phyloP scores from a whole-genome alignment of 2,113 vertebrate genomes.

The Suricata suricatta region DNA sequence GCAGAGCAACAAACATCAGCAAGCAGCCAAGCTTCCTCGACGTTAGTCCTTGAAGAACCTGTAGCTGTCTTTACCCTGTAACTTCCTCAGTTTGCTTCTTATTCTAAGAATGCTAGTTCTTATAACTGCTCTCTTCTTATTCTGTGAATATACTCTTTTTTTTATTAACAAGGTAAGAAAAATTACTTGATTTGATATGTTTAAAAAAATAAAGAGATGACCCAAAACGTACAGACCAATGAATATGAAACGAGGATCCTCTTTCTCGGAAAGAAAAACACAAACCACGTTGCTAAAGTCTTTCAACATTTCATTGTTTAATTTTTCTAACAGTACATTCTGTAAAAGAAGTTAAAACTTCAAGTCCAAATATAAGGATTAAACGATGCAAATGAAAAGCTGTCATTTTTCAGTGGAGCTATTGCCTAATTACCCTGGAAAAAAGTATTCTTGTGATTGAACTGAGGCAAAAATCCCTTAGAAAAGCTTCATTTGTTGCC shows the following conservation, averaged over 20 bases:
- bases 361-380: slow-evolving; percentile 84
- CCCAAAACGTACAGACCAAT: not conserved
- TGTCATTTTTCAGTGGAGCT: slow-evolving; percentile 81
- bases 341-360: slow-evolving; percentile 85
- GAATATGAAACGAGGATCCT: not conserved
- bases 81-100: slow-evolving; percentile 12
- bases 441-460: slow-evolving; percentile 79
- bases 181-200: not conserved
- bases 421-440: slow-evolving; percentile 85
- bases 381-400: slow-evolving; percentile 85
- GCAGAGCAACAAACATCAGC: not conserved
- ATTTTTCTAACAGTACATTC: slow-evolving; percentile 83
- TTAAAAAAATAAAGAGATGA: not conserved
- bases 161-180: not conserved
- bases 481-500: slow-evolving; percentile 83
- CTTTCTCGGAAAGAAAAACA: not conserved
- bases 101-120: not conserved
- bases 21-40: not conserved
- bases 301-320: slow-evolving; percentile 81
- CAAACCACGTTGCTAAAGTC: slow-evolving; percentile 9
- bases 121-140: not conserved
- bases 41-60: not conserved
- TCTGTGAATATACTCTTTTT: not conserved
- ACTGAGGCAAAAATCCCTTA: slow-evolving; percentile 84
- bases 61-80: not conserved